phyloP scores from a whole-genome alignment of 2,113 vertebrate genomes.

The Condylura cristata region DNA sequence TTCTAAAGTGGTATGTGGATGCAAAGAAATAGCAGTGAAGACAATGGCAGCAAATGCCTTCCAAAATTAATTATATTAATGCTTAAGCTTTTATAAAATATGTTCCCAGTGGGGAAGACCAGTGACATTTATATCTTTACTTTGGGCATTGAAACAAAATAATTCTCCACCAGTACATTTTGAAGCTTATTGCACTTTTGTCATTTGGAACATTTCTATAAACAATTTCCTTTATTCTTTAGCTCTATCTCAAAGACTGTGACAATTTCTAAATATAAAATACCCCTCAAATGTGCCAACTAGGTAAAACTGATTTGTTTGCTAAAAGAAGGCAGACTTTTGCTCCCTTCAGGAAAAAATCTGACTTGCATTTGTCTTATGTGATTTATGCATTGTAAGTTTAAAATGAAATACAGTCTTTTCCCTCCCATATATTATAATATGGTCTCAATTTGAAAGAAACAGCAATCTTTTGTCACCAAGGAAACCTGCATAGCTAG shows the following conservation, averaged over 20 bases:
- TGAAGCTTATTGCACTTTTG: background rate
- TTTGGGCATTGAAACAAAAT: slow-evolving; percentile 38
- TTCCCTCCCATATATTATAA: slow-evolving; percentile 58
- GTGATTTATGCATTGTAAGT: slow-evolving; percentile 68
- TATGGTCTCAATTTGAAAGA: slow-evolving; percentile 57
- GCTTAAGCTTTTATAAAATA: slow-evolving; percentile 29
- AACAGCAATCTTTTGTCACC: slow-evolving; percentile 50
- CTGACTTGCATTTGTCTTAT: slow-evolving; percentile 72
- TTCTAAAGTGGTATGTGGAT: background rate
- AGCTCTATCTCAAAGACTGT: slow-evolving; percentile 19
- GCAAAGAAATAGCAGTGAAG: background rate
- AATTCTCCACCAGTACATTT: background rate
- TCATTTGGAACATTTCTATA: slow-evolving; percentile 38
- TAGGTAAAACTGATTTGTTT: slow-evolving; percentile 61
- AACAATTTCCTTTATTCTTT: slow-evolving; percentile 34
- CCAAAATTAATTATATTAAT: slow-evolving; percentile 10
- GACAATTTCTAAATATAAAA: slow-evolving; percentile 61
- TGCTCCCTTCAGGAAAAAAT: slow-evolving; percentile 63
- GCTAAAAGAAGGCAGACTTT: slow-evolving; percentile 49
- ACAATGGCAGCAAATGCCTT: background rate
- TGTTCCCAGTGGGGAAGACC: background rate
- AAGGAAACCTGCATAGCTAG: background rate
- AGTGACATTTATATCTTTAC: slow-evolving; percentile 35
- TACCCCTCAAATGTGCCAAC: slow-evolving; percentile 39
- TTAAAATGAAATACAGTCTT: slow-evolving; percentile 70